These are phyloP conservation scores for Ciconia nigra DNA, from an alignment of 2,797 vertebrate species.

Conservation along the genomic window DNA sequence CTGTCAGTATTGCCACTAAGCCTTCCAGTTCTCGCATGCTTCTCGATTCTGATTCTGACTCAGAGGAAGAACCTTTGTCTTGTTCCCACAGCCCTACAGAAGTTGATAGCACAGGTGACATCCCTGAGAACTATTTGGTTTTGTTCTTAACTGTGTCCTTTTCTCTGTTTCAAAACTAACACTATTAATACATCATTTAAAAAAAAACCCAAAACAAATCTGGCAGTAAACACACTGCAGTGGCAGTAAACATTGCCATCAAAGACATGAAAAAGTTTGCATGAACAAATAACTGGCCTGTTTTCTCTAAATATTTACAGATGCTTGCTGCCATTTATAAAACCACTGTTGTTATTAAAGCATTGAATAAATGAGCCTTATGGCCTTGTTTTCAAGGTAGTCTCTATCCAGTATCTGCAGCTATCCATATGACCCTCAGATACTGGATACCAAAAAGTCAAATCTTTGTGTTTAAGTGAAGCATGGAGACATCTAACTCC, in stretches of 20 bases:
- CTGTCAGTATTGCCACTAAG: constrained; percentile 91
- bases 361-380: neutral
- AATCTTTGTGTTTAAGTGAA: neutral
- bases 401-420: neutral
- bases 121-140: constrained; percentile 68
- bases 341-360: neutral
- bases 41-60: constrained; percentile 85
- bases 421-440: neutral
- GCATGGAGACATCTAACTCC: neutral
- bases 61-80: constrained; percentile 79
- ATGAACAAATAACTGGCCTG: constrained; percentile 43
- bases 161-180: constrained; percentile 42
- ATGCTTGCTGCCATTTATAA: neutral
- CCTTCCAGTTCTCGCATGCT: constrained; percentile 82
- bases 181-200: neutral
- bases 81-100: constrained; percentile 80
- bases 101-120: constrained; percentile 89
- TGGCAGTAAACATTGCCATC: neutral
- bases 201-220: neutral
- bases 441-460: neutral
- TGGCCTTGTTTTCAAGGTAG: neutral
- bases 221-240: neutral
- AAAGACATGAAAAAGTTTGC: constrained; percentile 10
- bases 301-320: neutral
- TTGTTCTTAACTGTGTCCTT: constrained; percentile 21